Evolutionary conservation across 2,797 vertebrate genomes (phyloP), one percentile per base, ranked within the genome.

Genomic region (Aotus griseimembra): DNA sequence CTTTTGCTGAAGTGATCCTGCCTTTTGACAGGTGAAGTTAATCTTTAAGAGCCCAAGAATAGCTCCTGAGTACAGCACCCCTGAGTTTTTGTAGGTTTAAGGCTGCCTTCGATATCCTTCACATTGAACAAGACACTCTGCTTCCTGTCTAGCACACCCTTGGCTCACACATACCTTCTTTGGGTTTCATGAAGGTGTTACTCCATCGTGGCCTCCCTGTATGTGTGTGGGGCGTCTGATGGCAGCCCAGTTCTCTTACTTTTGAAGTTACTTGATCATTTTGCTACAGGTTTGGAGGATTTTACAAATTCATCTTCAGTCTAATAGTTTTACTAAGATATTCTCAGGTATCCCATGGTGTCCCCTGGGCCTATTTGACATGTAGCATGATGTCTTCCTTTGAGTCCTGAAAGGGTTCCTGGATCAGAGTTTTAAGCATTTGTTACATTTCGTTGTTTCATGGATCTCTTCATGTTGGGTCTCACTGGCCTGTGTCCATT

Each of bases 161-260:
- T 8, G 28, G 26, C 8, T 64, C 82, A 70, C 8, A 76, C 5
- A 33, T 13, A 52, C 48, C 30, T 46, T 41, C 58, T 30, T 20
- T 30, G 48, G 36, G 11, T 57, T 26, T 41, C 41, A 7, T 41
- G 36, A 61, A 41, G 13, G 28, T 26, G 13, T 7, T 41, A 11
- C 11, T 30, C 2, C 4, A 0, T n/a, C 0, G 2, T 28, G 20
- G 22, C 8, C 15, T 57, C 7, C 11, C 13, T 36, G 20, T 46
- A 15, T 33, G 2, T 20, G 22, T 17, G 52, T 15, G 52, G 67
- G 67, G 20, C 2, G 4, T 52, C 36, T 79, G 36, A 0, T 55
- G 36, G 33, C 2, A 12, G 33, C 75, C 61, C 4, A 22, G 36
- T 55, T 44, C 73, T 67, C 15, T 86, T 28, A 55, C 83, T 64